Evolutionary conservation across 2,888 invertebrate species (phyloP), one percentile per base, ranked within the genome.

Genomic region (Vanessa cardui): DNA sequence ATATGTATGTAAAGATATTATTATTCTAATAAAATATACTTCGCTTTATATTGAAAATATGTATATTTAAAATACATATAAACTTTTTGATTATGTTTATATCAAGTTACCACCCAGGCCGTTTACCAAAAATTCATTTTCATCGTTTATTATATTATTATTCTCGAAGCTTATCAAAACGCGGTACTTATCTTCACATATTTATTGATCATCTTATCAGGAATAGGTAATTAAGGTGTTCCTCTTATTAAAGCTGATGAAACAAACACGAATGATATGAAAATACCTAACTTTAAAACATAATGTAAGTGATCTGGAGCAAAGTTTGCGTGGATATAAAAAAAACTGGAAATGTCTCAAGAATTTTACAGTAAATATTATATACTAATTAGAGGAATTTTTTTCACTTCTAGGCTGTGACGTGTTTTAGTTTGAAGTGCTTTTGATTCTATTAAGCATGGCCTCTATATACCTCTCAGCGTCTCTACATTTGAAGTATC

Each of bases 101-200:
- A 62, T 39, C 39, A 45, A 44, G 21, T 45, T 66, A 68, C 76
- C 76, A 74, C 77, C 75, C 79, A 77, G 71, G 72, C 69, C 63
- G 77, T 8, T 50, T 59, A 16, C 47, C 39, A 33, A 62, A 66
- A 64, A 18, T 39, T 39, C 20, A 49, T 56, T 66, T 66, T 66
- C 26, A 18, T 39, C 47, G 54, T 71, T 46, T 58, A 58, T 61
- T 67, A 45, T 33, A 56, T 59, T 52, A 64, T 59, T 63, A 63
- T 58, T 18, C n/a, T 12, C 18, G 33, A 31, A 46, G 49, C 69
- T 76, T 70, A 72, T 72, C 73, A 78, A 78, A 78, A 80, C 75
- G 74, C 71, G 73, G 71, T 70, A 76, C 77, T 83, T 79, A 81
- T 78, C 75, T 82, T 77, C 78, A 80, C 76, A 80, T 81, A 72